Evolutionary conservation across 2,888 invertebrate genomes (phyloP), one percentile per base, ranked within the genome.

Genomic region (Heterodera filipjevi): DNA sequence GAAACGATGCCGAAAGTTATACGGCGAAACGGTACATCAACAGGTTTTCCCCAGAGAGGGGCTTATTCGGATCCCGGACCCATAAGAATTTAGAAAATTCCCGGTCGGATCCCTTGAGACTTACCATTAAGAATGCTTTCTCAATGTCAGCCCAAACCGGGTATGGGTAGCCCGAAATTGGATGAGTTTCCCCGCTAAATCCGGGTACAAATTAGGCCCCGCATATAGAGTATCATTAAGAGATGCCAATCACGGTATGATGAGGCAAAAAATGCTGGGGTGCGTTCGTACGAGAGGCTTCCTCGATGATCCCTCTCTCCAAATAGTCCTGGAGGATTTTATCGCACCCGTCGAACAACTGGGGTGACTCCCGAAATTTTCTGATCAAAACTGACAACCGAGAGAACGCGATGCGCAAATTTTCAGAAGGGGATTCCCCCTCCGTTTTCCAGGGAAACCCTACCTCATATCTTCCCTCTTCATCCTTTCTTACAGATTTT

Each of bases 291-390:
- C n/a, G 35, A n/a, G 14, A 2, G 3, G 80, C 83, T 8, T 66
- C 33, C 76, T 85, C 82, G 10, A 85, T 80, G 10, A 85, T 79
- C 22, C 82, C 82, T 32, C 64, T 66, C 35, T 77, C 49, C 0
- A 84, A n/a, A 71, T 84, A 84, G 16, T 85, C 83, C n/a, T 78
- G 27, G 14, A 84, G 76, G 19, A 82, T 79, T 2, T 79, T 64
- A 22, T 81, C 49, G 46, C 82, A 82, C 44, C 73, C 16, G n/a
- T 78, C 32, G 44, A 82, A 66, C 6, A 81, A 30, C 32, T 76
- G 39, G 1, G 79, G 77, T 3, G 64, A 32, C n/a, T 53, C 33
- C 44, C 46, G 30, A 3, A 79, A 53, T n/a, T 33, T 53, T 10
- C 35, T 49, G 27, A 80, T 44, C 8, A 35, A n/a, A 3, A 79